Evolutionary conservation across 2,113 vertebrate genomes (phyloP).

Genomic region (Blennius ocellaris): DNA sequence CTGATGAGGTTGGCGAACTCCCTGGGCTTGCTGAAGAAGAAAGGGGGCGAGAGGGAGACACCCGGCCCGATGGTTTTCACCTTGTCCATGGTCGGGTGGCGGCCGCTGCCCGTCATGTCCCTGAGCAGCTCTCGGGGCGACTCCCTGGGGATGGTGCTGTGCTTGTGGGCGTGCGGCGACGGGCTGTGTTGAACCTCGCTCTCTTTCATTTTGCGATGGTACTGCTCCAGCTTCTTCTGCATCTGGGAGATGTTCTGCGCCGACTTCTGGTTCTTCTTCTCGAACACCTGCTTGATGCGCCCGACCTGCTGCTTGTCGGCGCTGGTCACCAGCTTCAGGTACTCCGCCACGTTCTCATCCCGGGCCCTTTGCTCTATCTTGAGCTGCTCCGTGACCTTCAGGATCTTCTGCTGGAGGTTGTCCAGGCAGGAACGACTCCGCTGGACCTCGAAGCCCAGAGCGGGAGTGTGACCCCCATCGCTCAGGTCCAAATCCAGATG

Average conservation of each 20-base stretch:
- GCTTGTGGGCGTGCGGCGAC: conserved; percentile 44
- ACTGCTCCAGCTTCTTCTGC: conserved; percentile 97
- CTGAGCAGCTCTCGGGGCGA: conserved; percentile 91
- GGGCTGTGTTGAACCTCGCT: conserved; percentile 81
- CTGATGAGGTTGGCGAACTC: conserved; percentile 96
- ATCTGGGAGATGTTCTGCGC: conserved; percentile 94
- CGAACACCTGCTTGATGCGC: conserved; percentile 97
- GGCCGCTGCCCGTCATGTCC: conserved; percentile 91
- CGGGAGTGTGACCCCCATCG: conserved; percentile 35
- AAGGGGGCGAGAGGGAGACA: conserved; percentile 90
- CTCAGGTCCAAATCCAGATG: conserved; percentile 75
- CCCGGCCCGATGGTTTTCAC: conserved; percentile 94
- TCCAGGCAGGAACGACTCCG: conserved; percentile 91
- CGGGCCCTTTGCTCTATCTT: conserved; percentile 94
- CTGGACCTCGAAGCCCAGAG: conserved; percentile 84
- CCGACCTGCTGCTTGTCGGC: conserved; percentile 94
- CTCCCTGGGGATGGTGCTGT: conserved; percentile 82
- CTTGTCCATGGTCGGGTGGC: conserved; percentile 91
- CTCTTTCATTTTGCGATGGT: conserved; percentile 93
- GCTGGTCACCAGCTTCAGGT: conserved; percentile 95
- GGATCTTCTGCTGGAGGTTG: conserved; percentile 96
- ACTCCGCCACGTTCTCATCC: conserved; percentile 94
- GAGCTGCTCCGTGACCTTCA: conserved; percentile 97
- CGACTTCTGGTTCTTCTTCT: conserved; percentile 98
- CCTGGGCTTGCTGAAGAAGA: conserved; percentile 94